Conservation (phyloP, 1,140 invertebrate species). For the Brachionus calyciflorus region DNA sequence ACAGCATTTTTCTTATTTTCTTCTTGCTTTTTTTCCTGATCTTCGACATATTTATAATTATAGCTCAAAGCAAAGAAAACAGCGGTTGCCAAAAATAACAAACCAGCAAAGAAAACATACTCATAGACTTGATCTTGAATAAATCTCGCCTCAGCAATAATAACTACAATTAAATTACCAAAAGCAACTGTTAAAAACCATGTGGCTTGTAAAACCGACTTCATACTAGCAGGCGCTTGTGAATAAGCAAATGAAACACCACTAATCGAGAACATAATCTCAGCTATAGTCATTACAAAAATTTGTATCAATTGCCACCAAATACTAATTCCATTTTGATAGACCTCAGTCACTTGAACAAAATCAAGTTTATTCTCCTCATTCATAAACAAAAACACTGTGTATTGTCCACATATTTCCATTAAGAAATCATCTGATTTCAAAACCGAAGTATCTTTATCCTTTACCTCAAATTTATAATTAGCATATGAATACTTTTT, state of each 20-base stretch:
- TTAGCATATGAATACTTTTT: not conserved
- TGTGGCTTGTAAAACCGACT: conserved; percentile 80
- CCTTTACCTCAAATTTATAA: conserved; percentile 8
- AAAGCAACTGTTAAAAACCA: conserved; percentile 85
- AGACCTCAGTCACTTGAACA: conserved; percentile 29
- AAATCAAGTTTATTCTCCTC: not conserved
- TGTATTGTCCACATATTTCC: conserved; percentile 14
- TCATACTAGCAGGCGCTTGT: conserved; percentile 83
- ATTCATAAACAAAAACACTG: conserved; percentile 28
- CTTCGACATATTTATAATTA: conserved; percentile 59
- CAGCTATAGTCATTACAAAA: conserved; percentile 76
- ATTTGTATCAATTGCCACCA: conserved; percentile 82
- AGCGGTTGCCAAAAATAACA: conserved; percentile 78
- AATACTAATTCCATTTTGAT: conserved; percentile 66
- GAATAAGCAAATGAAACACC: conserved; percentile 85
- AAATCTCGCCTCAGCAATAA: conserved; percentile 70
- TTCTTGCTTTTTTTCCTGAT: not conserved
- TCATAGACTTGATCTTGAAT: conserved; percentile 63
- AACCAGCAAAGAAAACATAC: conserved; percentile 79
- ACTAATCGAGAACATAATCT: conserved; percentile 83
- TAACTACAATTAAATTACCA: conserved; percentile 83
- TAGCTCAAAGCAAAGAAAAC: conserved; percentile 74
- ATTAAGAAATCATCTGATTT: conserved; percentile 17
- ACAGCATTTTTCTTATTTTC: not conserved
- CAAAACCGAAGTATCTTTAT: not conserved